phyloP scores from a whole-genome alignment of 1,140 invertebrate genomes.

The Meteorus sp. region DNA sequence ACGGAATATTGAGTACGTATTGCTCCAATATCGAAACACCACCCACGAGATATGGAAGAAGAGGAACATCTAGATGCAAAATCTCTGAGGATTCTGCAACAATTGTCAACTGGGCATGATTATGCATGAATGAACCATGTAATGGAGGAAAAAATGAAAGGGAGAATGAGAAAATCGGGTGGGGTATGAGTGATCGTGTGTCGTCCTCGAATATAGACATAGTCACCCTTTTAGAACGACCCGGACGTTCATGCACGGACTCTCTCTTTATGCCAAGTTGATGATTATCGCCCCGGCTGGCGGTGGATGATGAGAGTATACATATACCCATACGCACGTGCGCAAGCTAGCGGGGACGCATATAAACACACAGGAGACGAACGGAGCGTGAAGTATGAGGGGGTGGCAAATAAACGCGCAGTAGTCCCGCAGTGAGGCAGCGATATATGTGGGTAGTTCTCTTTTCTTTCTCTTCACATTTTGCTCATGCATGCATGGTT shows the following conservation, averaged over 20 bases:
- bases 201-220: too few species aligned
- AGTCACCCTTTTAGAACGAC: slow-evolving; percentile 25
- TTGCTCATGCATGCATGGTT: slow-evolving; percentile 4
- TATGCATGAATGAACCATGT: too few species aligned
- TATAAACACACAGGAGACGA: background rate
- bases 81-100: too few species aligned
- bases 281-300: slow-evolving; percentile 43
- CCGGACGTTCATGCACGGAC: slow-evolving; percentile 28
- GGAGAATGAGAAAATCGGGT: too few species aligned
- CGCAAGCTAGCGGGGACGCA: background rate
- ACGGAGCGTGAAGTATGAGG: slow-evolving; percentile 12
- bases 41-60: too few species aligned
- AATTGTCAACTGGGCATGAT: too few species aligned
- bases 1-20: too few species aligned
- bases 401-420: background rate
- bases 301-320: slow-evolving; percentile 43
- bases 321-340: slow-evolving; percentile 7
- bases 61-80: too few species aligned
- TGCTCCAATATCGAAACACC: too few species aligned
- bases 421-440: slow-evolving; percentile 1
- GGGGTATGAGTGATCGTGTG: too few species aligned
- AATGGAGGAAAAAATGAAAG: too few species aligned
- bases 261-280: slow-evolving; percentile 23
- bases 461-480: background rate
- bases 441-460: background rate